phyloP scores from a whole-genome alignment of 2,113 vertebrate genomes.

The Hassar affinis region DNA sequence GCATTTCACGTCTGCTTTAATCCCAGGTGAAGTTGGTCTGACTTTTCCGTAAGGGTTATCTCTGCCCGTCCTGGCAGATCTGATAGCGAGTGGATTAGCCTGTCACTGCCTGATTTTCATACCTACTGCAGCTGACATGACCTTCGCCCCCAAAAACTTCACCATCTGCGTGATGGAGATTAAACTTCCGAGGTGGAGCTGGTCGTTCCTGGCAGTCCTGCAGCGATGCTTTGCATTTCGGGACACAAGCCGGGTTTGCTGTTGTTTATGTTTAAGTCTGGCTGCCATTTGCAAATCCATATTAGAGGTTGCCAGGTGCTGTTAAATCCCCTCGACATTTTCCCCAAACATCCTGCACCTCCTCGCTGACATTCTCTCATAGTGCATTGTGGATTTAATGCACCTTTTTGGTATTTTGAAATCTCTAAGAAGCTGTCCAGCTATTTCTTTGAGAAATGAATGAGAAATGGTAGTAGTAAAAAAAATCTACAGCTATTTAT shows the following conservation, averaged over 20 bases:
- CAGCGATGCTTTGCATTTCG: neutral
- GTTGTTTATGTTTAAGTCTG: slow-evolving; percentile 52
- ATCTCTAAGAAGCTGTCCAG: slow-evolving; percentile 59
- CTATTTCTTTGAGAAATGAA: no score
- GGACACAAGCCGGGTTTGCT: slow-evolving; percentile 8
- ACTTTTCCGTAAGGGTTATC: neutral
- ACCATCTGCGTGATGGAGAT: neutral
- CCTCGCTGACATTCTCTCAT: slow-evolving; percentile 67
- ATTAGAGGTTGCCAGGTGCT: slow-evolving; percentile 67
- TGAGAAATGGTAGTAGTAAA: neutral
- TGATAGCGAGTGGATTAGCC: slow-evolving; percentile 11
- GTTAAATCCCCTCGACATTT: slow-evolving; percentile 75
- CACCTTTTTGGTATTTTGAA: slow-evolving; percentile 63
- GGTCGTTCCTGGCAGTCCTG: neutral
- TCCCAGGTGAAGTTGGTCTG: neutral
- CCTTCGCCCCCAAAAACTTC: neutral
- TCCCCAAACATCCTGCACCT: slow-evolving; percentile 66
- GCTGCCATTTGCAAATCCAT: slow-evolving; percentile 63
- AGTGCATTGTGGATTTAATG: slow-evolving; percentile 59
- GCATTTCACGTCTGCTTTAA: neutral
- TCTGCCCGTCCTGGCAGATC: neutral
- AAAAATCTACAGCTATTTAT: neutral
- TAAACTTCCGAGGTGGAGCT: neutral
- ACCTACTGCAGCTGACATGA: slow-evolving; percentile 11
- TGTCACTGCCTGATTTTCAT: neutral